Conservation (phyloP, 2,888 invertebrate genomes). For the Lithosia quadra region DNA sequence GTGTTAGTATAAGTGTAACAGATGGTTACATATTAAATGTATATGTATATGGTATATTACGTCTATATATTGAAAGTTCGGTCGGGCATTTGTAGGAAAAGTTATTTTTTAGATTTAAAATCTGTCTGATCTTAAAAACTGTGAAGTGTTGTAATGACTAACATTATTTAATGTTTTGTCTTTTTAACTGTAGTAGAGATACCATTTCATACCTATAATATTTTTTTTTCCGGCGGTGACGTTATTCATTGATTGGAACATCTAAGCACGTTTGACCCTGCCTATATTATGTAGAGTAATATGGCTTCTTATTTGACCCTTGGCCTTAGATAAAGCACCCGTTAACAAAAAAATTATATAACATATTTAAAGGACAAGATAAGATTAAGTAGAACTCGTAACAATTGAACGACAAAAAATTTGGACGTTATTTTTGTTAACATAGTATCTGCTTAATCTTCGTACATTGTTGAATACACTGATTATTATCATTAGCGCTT, state of each 20-base stretch:
- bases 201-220: not conserved
- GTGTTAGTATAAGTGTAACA: too few relatives aligned
- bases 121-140: not conserved
- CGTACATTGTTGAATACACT: not conserved
- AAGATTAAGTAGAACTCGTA: not conserved
- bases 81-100: too few relatives aligned
- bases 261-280: slow-evolving; percentile 2
- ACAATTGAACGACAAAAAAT: not conserved
- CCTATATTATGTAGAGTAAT: not conserved
- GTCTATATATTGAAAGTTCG: too few relatives aligned
- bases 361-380: slow-evolving; percentile 2
- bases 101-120: not conserved
- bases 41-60: too few relatives aligned
- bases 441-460: not conserved
- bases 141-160: not conserved
- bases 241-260: slow-evolving; percentile 1
- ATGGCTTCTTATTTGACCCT: too few relatives aligned
- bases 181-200: not conserved
- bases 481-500: not conserved
- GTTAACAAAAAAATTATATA: slow-evolving; percentile 1
- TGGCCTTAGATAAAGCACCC: not conserved
- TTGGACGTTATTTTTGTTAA: not conserved
- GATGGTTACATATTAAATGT: too few relatives aligned
- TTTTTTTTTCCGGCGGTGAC: not conserved
- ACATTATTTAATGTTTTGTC: not conserved